Conservation (phyloP, 92 coral and sea anemone genomes). For the Diadumene lineata region DNA sequence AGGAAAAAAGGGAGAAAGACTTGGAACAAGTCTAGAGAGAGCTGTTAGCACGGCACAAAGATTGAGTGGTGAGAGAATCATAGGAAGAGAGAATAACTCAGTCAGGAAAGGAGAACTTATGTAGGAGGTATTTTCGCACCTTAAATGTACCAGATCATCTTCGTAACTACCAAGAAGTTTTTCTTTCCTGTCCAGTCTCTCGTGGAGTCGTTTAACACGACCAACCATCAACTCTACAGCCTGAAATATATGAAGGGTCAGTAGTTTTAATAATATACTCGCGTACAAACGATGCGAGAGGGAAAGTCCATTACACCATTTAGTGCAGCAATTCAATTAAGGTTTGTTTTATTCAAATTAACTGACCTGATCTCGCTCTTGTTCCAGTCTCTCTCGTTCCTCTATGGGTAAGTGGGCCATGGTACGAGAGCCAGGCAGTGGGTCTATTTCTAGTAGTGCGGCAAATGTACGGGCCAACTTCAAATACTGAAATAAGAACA, state of each 20-base stretch:
- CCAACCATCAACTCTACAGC: constrained; percentile 63
- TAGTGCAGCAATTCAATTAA: too few relatives aligned
- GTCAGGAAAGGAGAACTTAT: not conserved
- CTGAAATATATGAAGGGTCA: constrained; percentile 15
- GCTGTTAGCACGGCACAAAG: too few relatives aligned
- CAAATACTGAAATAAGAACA: constrained; percentile 53
- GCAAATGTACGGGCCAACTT: constrained; percentile 74
- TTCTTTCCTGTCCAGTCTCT: constrained; percentile 69
- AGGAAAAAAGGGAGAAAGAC: too few relatives aligned
- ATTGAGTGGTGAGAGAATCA: not conserved
- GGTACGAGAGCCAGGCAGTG: constrained; percentile 81
- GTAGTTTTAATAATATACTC: too few relatives aligned
- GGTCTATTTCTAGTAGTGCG: constrained; percentile 68
- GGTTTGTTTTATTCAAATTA: too few relatives aligned
- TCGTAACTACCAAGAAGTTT: constrained; percentile 77
- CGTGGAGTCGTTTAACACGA: constrained; percentile 59
- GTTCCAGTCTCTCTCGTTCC: constrained; percentile 82
- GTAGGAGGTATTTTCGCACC: constrained; percentile 39
- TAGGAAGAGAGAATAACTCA: not conserved
- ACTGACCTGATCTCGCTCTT: constrained; percentile 73
- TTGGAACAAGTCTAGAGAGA: too few relatives aligned
- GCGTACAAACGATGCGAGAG: too few relatives aligned
- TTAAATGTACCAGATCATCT: constrained; percentile 64
- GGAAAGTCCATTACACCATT: too few relatives aligned
- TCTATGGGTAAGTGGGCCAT: constrained; percentile 85